These are phyloP conservation scores for Hymenopus coronatus DNA, from an alignment of 2,888 invertebrate genomes.

Conservation along the genomic window DNA sequence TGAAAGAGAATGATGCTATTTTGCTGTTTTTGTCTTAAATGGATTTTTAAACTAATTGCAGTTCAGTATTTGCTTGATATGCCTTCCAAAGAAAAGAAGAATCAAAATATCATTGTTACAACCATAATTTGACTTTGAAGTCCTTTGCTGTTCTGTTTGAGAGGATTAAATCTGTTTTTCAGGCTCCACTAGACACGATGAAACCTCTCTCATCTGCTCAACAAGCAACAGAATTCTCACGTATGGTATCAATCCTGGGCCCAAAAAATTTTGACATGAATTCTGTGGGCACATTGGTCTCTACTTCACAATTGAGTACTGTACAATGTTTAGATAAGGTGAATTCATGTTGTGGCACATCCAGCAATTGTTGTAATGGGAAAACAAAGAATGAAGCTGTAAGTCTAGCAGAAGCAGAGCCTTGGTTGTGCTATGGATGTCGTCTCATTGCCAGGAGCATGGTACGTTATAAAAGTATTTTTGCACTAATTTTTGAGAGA, in stretches of 20 bases:
- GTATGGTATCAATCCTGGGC: conserved; percentile 41
- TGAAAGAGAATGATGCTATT: no score
- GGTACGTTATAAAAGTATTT: conserved; percentile 31
- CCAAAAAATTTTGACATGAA: conserved; percentile 33
- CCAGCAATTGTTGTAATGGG: background rate
- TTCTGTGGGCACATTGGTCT: background rate
- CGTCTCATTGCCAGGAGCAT: conserved; percentile 43
- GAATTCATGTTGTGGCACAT: background rate
- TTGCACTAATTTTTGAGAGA: no score
- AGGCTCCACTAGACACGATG: conserved; percentile 52
- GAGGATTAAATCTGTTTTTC: conserved; percentile 40
- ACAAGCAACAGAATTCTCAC: conserved; percentile 62
- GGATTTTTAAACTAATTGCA: no score
- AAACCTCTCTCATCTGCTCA: conserved; percentile 53
- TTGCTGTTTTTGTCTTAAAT: no score
- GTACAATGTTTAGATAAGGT: background rate
- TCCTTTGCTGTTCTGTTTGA: no score
- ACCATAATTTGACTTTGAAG: no score
- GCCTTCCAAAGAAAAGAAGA: no score
- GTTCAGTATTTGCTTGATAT: no score
- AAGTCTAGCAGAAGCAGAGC: conserved; percentile 36
- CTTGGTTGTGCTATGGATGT: conserved; percentile 47
- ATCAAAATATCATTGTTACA: no score
- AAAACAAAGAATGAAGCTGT: background rate
- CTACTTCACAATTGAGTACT: background rate